phyloP scores from a whole-genome alignment of 37 sponge, comb jelly and placozoan species.

The Theonella swinhoei region DNA sequence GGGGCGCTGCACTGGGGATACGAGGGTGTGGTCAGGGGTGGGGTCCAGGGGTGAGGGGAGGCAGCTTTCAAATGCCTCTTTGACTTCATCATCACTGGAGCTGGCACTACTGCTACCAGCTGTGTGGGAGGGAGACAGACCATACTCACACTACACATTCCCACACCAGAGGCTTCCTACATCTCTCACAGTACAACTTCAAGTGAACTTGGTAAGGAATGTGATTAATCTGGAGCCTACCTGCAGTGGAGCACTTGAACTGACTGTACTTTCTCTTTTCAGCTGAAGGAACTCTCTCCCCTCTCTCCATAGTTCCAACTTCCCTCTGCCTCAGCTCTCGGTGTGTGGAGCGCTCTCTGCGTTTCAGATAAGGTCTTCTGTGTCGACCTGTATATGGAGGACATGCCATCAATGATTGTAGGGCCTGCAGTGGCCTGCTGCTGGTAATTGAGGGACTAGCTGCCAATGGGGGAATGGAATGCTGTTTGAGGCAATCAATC shows the following conservation, averaged over 20 bases:
- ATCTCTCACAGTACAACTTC: too few species aligned
- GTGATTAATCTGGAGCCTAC: background rate
- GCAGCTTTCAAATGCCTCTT: conserved; percentile 50
- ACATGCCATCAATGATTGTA: background rate
- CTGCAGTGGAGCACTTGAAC: conserved; percentile 49
- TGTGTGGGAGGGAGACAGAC: background rate
- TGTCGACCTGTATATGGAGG: too few species aligned
- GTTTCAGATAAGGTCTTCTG: too few species aligned
- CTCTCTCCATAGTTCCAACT: too few species aligned
- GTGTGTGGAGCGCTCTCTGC: too few species aligned
- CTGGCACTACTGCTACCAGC: conserved; percentile 48
- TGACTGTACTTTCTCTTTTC: conserved; percentile 67
- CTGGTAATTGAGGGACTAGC: too few species aligned
- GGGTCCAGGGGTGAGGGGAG: background rate
- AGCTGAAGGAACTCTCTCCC: conserved; percentile 52
- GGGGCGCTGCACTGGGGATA: background rate
- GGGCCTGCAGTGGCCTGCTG: background rate
- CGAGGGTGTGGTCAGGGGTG: conserved; percentile 5
- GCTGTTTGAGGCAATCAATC: background rate
- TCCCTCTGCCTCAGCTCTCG: too few species aligned
- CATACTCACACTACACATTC: background rate
- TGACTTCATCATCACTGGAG: conserved; percentile 72
- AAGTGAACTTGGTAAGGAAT: background rate
- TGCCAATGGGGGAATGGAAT: background rate
- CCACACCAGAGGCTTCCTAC: background rate